A percentile compares a stretch with the other conserved stretches of the same genome.
These are phyloP conservation scores for Mormyrus iriodes DNA, from an alignment of 2,113 vertebrate species.

Conservation along the genomic window DNA sequence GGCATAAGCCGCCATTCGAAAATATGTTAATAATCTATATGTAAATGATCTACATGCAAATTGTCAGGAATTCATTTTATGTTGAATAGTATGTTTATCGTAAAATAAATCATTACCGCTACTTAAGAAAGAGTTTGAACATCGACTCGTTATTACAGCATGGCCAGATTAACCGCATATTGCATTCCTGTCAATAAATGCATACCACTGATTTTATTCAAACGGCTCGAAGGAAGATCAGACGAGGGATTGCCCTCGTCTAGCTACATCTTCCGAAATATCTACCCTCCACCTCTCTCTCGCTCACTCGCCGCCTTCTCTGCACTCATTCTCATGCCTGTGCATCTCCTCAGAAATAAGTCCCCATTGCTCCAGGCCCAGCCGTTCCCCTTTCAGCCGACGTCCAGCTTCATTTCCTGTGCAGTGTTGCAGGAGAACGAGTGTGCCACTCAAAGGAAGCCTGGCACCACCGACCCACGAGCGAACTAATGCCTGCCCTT, in stretches of 20 bases:
- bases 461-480: neutral
- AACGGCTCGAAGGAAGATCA: constrained; percentile 24
- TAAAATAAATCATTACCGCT: neutral
- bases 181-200: neutral
- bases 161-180: no score
- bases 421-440: neutral
- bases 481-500: neutral
- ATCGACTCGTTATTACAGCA: neutral
- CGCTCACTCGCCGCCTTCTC: neutral
- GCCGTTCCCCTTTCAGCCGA: neutral
- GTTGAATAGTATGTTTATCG: neutral
- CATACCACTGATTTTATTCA: neutral
- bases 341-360: neutral
- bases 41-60: neutral
- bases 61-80: neutral
- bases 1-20: neutral
- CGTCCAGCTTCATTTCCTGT: neutral
- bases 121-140: neutral
- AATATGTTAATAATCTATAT: neutral
- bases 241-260: constrained; percentile 39
- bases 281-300: constrained; percentile 30
- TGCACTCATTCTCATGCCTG: constrained; percentile 33
- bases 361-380: neutral
- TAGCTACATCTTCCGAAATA: constrained; percentile 50
- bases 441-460: neutral